Percentiles rank a stretch among this genome's conserved stretches.
phyloP scores from a whole-genome alignment of 2,888 invertebrate species.

The Thysanoteuthis rhombus region DNA sequence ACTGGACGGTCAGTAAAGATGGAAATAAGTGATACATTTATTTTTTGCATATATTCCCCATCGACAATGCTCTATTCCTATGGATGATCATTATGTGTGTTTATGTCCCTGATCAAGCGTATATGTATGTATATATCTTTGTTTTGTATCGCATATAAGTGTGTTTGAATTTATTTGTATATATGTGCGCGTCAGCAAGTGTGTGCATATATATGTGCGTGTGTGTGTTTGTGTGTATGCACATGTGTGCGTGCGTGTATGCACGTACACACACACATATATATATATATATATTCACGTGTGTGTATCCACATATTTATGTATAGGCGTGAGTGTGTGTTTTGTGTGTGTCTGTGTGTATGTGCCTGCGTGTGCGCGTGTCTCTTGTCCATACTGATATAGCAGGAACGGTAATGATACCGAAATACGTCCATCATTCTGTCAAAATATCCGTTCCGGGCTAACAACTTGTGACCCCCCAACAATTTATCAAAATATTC shows the following conservation, averaged over 20 bases:
- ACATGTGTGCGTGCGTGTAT: background rate
- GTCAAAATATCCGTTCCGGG: background rate
- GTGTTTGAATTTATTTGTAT: background rate
- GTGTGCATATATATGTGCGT: background rate
- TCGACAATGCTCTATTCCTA: no score
- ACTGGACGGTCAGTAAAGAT: no score
- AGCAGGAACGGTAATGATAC: background rate
- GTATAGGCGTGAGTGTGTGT: background rate
- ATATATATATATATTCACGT: background rate
- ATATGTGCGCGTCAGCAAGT: background rate
- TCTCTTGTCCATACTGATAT: background rate
- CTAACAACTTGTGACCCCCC: background rate
- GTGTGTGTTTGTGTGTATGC: background rate
- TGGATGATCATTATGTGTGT: no score
- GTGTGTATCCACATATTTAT: background rate
- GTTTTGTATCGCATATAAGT: no score
- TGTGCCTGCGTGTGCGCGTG: background rate
- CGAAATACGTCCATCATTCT: background rate
- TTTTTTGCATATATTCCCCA: no score
- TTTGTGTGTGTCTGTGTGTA: no score
- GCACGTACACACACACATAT: rapidly evolving
- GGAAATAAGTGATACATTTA: no score
- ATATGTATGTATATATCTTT: no score
- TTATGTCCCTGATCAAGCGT: no score
- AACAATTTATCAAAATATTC: background rate